Conservation (phyloP, 2,888 invertebrate genomes). For the Platycnemis pennipes region DNA sequence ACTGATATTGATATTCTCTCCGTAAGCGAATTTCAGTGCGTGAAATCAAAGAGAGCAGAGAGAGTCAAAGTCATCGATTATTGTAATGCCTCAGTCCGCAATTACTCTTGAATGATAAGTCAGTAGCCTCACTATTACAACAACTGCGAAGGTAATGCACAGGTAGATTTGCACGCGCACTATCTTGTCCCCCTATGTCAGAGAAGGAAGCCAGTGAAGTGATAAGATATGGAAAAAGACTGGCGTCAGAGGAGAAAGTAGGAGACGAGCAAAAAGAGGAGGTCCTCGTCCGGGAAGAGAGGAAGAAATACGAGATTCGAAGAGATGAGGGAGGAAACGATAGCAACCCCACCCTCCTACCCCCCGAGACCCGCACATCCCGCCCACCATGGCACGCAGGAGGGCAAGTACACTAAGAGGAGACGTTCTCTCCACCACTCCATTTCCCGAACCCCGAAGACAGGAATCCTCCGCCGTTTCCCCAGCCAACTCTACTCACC, state of each 20-base stretch:
- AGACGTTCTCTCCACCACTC: background rate
- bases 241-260: background rate
- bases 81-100: too few relatives aligned
- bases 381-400: slow-evolving; percentile 8
- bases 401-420: too few relatives aligned
- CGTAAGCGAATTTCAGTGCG: too few relatives aligned
- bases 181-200: background rate
- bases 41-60: too few relatives aligned
- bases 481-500: background rate
- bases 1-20: too few relatives aligned
- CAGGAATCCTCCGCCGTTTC: background rate
- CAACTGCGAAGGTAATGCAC: background rate
- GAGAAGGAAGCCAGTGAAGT: slow-evolving; percentile 24
- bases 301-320: background rate
- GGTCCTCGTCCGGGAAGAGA: background rate
- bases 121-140: too few relatives aligned
- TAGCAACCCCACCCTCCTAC: background rate
- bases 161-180: background rate
- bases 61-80: too few relatives aligned
- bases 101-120: too few relatives aligned
- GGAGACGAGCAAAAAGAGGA: background rate
- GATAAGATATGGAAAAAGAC: background rate
- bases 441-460: background rate
- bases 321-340: background rate
- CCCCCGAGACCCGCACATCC: background rate